These are phyloP conservation scores for Neodiprion pinetum DNA, from an alignment of 1,140 invertebrate species.

Conservation along the genomic window DNA sequence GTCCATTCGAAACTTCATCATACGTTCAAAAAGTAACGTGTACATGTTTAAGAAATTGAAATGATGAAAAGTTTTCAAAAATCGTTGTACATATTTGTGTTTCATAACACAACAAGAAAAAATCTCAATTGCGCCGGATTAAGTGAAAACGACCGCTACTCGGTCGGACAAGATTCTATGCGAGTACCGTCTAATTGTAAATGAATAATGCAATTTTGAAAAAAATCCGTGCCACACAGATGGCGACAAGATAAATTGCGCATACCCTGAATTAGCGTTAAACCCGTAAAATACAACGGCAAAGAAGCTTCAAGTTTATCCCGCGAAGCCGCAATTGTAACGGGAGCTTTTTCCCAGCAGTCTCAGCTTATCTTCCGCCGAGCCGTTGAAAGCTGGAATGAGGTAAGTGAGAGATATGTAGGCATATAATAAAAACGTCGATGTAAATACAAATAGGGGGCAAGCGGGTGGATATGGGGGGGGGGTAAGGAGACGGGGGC, in stretches of 20 bases:
- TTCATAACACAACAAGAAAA: background rate
- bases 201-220: background rate
- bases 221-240: slow-evolving; percentile 17
- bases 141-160: background rate
- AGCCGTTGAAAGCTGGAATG: slow-evolving; percentile 22
- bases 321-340: too few species aligned
- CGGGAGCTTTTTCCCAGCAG: too few species aligned
- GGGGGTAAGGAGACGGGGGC: slow-evolving; percentile 1
- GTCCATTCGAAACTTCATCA: slow-evolving; percentile 18
- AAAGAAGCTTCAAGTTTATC: slow-evolving; percentile 21
- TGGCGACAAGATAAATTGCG: slow-evolving; percentile 31
- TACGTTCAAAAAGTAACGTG: background rate
- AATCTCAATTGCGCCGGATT: background rate
- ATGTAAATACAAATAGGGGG: slow-evolving; percentile 19
- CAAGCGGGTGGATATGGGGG: slow-evolving; percentile 31
- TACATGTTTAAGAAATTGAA: slow-evolving; percentile 17
- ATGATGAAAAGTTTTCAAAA: slow-evolving; percentile 13
- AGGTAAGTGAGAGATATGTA: slow-evolving; percentile 8
- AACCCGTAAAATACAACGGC: slow-evolving; percentile 32
- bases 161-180: background rate
- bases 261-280: slow-evolving; percentile 12
- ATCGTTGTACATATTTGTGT: slow-evolving; percentile 1
- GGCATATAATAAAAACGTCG: slow-evolving; percentile 17
- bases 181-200: too few species aligned
- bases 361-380: background rate